Percentiles rank a stretch among this genome's conserved stretches.
These are phyloP conservation scores for Argyresthia albistria DNA, from an alignment of 2,888 invertebrate species.

Conservation along the genomic window DNA sequence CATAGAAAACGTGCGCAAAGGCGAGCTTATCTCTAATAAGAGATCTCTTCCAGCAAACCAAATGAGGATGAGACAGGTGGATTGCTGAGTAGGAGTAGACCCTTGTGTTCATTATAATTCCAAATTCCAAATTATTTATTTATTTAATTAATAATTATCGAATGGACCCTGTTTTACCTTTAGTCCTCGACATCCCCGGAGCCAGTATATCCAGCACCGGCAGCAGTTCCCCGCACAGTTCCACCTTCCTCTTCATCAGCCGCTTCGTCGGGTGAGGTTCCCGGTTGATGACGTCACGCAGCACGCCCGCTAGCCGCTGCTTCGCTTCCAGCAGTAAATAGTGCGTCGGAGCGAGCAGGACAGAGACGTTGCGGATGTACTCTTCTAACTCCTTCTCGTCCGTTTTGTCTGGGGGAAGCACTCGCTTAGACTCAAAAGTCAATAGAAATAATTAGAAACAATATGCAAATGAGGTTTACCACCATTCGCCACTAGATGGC, in stretches of 20 bases:
- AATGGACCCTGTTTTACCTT: constrained; percentile 50
- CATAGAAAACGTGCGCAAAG: no score
- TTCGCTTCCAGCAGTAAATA: constrained; percentile 78
- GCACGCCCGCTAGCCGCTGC: constrained; percentile 76
- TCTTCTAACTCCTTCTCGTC: constrained; percentile 60
- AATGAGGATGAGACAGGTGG: no score
- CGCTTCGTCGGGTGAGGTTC: constrained; percentile 65
- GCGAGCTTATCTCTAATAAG: no score
- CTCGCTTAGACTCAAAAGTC: no score
- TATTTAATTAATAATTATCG: no score
- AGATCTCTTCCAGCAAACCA: no score
- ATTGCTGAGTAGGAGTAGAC: no score
- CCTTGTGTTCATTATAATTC: no score
- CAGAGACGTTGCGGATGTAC: constrained; percentile 65
- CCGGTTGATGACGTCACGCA: constrained; percentile 62
- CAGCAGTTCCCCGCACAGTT: constrained; percentile 77
- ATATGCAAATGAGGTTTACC: no score
- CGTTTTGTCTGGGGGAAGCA: constrained; percentile 50
- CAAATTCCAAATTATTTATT: no score
- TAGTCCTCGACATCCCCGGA: constrained; percentile 79
- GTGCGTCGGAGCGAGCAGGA: constrained; percentile 77
- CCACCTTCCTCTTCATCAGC: constrained; percentile 75
- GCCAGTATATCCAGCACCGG: constrained; percentile 76
- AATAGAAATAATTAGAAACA: no score
- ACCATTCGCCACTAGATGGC: no score